Conservation (phyloP, 2,113 vertebrate genomes). For the Stercorarius parasiticus region DNA sequence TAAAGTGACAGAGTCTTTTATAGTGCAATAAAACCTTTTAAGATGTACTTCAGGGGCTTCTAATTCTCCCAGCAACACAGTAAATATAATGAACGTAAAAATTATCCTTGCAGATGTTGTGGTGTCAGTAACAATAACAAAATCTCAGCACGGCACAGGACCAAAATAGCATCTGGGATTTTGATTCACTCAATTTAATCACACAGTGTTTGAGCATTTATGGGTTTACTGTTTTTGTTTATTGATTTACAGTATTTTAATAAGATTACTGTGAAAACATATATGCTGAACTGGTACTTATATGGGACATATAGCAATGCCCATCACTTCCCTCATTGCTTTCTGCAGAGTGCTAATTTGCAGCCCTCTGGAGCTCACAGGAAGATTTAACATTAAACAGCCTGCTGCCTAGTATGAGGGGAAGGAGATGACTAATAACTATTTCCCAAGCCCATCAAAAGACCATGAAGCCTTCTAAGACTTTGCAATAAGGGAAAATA, state of each 20-base stretch:
- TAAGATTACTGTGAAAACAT: slow-evolving; percentile 57
- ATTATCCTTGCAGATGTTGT: slow-evolving; percentile 76
- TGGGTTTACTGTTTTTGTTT: slow-evolving; percentile 58
- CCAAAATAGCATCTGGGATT: slow-evolving; percentile 73
- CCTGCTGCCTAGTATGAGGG: neutral
- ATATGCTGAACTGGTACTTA: slow-evolving; percentile 33
- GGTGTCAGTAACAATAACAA: slow-evolving; percentile 74
- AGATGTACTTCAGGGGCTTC: slow-evolving; percentile 74
- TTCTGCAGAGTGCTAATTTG: neutral
- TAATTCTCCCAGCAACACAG: slow-evolving; percentile 68
- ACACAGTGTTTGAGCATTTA: slow-evolving; percentile 57
- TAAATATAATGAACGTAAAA: slow-evolving; percentile 77
- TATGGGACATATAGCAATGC: neutral
- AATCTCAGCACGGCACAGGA: slow-evolving; percentile 52
- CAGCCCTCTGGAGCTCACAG: slow-evolving; percentile 12
- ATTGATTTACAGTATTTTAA: slow-evolving; percentile 69
- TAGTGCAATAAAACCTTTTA: slow-evolving; percentile 72
- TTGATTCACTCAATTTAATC: slow-evolving; percentile 71
- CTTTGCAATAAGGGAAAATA: neutral
- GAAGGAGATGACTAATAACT: neutral
- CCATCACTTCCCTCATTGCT: slow-evolving; percentile 12
- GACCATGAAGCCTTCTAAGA: slow-evolving; percentile 24
- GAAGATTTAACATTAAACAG: slow-evolving; percentile 13
- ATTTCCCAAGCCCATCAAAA: slow-evolving; percentile 11
- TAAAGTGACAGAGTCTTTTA: slow-evolving; percentile 73